These are phyloP conservation scores for Drosophila nasuta DNA, from an alignment of 1,140 invertebrate species.

Conservation along the genomic window DNA sequence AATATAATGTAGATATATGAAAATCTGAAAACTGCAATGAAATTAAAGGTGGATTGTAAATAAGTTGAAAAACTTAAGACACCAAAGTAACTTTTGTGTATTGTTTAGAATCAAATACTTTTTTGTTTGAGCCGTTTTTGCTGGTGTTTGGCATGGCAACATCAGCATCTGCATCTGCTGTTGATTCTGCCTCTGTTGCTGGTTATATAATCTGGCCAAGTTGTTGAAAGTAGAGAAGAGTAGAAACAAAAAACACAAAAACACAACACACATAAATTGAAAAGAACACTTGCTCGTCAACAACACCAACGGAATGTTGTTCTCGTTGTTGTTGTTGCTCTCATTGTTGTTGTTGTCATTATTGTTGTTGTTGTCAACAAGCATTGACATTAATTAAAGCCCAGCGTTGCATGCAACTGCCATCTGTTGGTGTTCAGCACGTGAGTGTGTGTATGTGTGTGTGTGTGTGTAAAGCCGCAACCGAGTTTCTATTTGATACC, in stretches of 20 bases:
- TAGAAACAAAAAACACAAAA: background rate
- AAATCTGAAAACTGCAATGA: no score
- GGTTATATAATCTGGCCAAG: constrained; percentile 21
- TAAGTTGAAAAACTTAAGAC: no score
- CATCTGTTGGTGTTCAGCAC: constrained; percentile 21
- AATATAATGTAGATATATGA: no score
- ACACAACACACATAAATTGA: constrained; percentile 18
- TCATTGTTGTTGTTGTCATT: constrained; percentile 16
- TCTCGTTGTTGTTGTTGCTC: background rate
- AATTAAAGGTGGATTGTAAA: no score
- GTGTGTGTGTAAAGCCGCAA: constrained; percentile 31
- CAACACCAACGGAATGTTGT: constrained; percentile 22
- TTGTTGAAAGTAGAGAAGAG: constrained; percentile 2
- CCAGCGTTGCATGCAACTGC: constrained; percentile 69
- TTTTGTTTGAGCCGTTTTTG: no score
- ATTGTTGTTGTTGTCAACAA: constrained; percentile 67
- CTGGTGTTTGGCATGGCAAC: background rate
- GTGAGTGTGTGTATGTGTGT: constrained; percentile 10
- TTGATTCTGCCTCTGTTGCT: background rate
- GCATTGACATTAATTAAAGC: constrained; percentile 81
- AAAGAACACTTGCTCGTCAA: constrained; percentile 22
- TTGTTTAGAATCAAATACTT: no score
- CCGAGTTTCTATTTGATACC: constrained; percentile 18
- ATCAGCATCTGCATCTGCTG: background rate
- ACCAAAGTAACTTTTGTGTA: no score